These are phyloP conservation scores for Oceanites oceanicus DNA, from an alignment of 2,113 vertebrate species.

Conservation along the genomic window DNA sequence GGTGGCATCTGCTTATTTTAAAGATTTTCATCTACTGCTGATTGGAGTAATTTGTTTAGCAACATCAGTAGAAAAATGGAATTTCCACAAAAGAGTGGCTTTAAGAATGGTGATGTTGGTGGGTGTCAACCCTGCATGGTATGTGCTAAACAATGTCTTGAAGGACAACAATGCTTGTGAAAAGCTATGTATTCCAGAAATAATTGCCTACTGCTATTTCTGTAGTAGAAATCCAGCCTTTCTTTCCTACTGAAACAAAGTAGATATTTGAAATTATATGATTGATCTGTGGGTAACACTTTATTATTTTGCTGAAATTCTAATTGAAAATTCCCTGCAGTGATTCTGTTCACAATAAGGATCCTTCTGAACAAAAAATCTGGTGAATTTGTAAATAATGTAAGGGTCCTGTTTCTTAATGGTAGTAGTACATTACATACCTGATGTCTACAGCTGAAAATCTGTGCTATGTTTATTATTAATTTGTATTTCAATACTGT, in stretches of 20 bases:
- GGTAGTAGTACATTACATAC: not conserved
- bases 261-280: not conserved
- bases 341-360: not conserved
- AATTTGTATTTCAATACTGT: not conserved
- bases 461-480: not conserved
- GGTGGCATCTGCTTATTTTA: conserved; percentile 90
- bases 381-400: not conserved
- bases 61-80: conserved; percentile 94
- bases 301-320: not conserved
- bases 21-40: conserved; percentile 91
- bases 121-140: conserved; percentile 90
- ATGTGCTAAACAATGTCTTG: conserved; percentile 35
- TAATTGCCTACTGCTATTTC: not conserved
- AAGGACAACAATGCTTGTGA: not conserved
- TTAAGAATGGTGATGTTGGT: conserved; percentile 87
- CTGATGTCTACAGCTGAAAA: not conserved
- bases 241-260: conserved; percentile 10
- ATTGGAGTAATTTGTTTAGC: conserved; percentile 90
- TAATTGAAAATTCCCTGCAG: not conserved
- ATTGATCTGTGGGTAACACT: not conserved
- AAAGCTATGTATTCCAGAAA: not conserved
- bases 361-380: not conserved
- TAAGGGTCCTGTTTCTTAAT: not conserved
- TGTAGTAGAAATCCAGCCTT: not conserved
- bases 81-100: conserved; percentile 90